Evolutionary conservation across 1,140 invertebrate species (phyloP), one percentile per base, ranked within the genome.

Genomic region (Drosophila littoralis): DNA sequence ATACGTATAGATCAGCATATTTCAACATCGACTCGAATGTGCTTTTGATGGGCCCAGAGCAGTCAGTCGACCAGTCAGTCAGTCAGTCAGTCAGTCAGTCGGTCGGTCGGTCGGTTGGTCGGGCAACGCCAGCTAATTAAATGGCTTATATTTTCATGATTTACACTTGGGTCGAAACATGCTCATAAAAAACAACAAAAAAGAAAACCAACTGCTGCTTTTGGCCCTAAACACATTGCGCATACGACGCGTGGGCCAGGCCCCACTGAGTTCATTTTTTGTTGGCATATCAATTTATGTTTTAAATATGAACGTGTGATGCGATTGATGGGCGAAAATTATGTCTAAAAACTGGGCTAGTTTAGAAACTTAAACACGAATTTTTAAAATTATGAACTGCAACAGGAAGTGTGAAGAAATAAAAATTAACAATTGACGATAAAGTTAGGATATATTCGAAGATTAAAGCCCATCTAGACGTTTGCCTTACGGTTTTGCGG

Each of bases 111-210:
- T 54, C 33, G 3, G 51, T 17, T 4, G 5, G 51, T 8, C 13
- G 42, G 55, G 3, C 42, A 59, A 65, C 46, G 57, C 57, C 81
- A 79, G 76, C 83, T 88, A 86, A 86, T 86, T 88, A 86, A 86
- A 89, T 86, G 79, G 83, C 84, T 83, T 88, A 88, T 85, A 88
- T 79, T 83, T 86, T 83, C 79, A 83, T 88, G 83, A 88, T 86
- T 86, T 88, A 86, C 83, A 86, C 79, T 86, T 79, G 68, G 79
- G 48, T 55, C 67, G 60, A 70, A 73, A 75, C 69, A 48, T 43
- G 81, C 75, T 75, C 82, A 77, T 81, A 84, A 84, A 84, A 77
- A 79, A 28, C 22, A 28, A 28, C 22, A 28, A 3, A 28, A 79
- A 68, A 32, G 7, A 12, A 50, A 32, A 12, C 10, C 6, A 28